Base-by-base conservation (phyloP, 2,888 invertebrate species). In the Morpho helenor region DNA sequence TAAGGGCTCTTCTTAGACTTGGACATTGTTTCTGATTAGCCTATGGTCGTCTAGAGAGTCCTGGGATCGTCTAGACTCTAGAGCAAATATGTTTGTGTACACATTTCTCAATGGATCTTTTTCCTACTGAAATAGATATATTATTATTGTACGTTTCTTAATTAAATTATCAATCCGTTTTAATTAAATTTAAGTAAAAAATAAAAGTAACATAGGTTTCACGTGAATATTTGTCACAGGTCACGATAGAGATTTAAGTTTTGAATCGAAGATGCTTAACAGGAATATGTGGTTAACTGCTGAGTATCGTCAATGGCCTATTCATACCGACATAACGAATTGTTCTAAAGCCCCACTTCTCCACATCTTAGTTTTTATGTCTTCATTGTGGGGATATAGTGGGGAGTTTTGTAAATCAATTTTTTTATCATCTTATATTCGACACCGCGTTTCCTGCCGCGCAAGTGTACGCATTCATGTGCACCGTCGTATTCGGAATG, bases 361-460 rank as follows among this genome's bases (percentile, higher is more conserved):
- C 74, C 72, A 71, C 72, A 74, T 71, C 74, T 75, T 75, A 67
- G 73, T 74, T 76, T 77, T 77, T 74, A 72, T 72, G 59, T 68
- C 65, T 65, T 54, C 59, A 74, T 80, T 81, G 80, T 81, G 79
- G 31, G 31, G 31, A 31, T 80, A 75, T 71, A 72, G 70, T 63
- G 66, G 70, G 73, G 66, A 70, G 74, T 73, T 75, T 77, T 72
- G 76, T 77, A 70, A 72, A 73, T 71, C 62, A 31, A 31, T 70
- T 74, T 76, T 77, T 76, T 75, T 68, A 70, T 65, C 66, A 72
- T 74, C 73, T 69, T 71, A 73, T 79, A 91, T 82, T 84, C 81
- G 89, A 91, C 86, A 90, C 87, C 88, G 80, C 80, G 78, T 74
- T 88, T 91, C 91, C 91, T 88, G 90, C 76, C 77, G 68, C 74